Conservation (phyloP, 2,888 invertebrate genomes). For the Steinernema scapterisci region DNA sequence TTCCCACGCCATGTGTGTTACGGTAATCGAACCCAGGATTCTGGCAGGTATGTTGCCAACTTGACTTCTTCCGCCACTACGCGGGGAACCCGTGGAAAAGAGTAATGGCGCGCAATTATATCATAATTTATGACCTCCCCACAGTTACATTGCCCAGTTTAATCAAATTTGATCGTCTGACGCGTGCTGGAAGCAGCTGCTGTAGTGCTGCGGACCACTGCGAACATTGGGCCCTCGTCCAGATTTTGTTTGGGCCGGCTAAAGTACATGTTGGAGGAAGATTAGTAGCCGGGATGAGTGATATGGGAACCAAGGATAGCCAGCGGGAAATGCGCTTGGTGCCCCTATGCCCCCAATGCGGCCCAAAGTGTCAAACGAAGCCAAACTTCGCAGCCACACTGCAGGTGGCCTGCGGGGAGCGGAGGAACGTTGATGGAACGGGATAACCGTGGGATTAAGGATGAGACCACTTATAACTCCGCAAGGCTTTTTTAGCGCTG, state of each 20-base stretch:
- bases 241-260: background rate
- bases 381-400: background rate
- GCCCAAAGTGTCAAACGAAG: background rate
- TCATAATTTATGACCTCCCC: slow-evolving; percentile 29
- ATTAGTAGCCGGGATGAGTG: background rate
- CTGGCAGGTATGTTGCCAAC: slow-evolving; percentile 49
- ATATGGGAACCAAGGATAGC: background rate
- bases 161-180: slow-evolving; percentile 32
- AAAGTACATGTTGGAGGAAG: background rate
- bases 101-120: background rate
- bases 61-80: background rate
- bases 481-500: background rate
- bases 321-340: background rate
- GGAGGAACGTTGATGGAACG: background rate
- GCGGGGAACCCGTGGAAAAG: background rate
- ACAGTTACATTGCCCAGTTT: slow-evolving; percentile 18
- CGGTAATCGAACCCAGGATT: slow-evolving; percentile 63
- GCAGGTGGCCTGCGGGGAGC: slow-evolving; percentile 8
- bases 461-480: background rate
- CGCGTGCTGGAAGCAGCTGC: slow-evolving; percentile 19
- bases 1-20: slow-evolving; percentile 63
- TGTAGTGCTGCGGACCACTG: background rate
- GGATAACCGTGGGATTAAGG: background rate
- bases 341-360: background rate
- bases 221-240: background rate